These are phyloP conservation scores for Elephas maximus DNA, from an alignment of 2,113 vertebrate species.

Conservation along the genomic window DNA sequence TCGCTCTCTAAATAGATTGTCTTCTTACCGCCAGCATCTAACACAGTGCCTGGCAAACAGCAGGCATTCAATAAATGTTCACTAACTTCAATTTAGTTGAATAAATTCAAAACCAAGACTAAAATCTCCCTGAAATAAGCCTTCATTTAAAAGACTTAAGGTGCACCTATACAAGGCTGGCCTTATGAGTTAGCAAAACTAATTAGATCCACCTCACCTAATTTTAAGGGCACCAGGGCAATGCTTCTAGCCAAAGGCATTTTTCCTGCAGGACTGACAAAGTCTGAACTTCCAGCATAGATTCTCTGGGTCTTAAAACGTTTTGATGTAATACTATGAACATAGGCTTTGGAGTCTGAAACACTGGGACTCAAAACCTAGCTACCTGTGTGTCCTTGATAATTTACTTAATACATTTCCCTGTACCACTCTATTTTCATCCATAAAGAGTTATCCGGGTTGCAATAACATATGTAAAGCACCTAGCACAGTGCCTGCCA, in stretches of 20 bases:
- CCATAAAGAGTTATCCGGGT: not conserved
- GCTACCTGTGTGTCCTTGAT: constrained; percentile 7
- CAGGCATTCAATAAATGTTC: not conserved
- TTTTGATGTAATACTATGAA: constrained; percentile 14
- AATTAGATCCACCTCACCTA: constrained; percentile 41
- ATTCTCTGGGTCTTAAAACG: constrained; percentile 46
- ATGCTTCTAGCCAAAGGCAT: not conserved
- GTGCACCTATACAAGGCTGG: constrained; percentile 26
- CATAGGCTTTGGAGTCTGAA: constrained; percentile 24
- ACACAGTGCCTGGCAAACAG: not conserved
- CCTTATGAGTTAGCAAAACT: not conserved
- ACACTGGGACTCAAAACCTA: constrained; percentile 17
- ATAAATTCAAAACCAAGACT: constrained; percentile 65
- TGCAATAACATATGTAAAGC: not conserved
- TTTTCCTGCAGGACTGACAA: constrained; percentile 45
- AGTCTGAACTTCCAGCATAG: constrained; percentile 42
- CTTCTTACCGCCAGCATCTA: constrained; percentile 46
- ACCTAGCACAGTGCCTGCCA: not conserved
- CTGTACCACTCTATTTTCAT: not conserved
- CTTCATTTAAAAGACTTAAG: constrained; percentile 60
- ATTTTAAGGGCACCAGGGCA: constrained; percentile 13
- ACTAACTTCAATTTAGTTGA: constrained; percentile 61
- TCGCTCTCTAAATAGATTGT: constrained; percentile 31
- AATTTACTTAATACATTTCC: not conserved
- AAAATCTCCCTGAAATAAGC: constrained; percentile 53